phyloP scores from a whole-genome alignment of 2,888 invertebrate genomes.

The Cephus runcator region DNA sequence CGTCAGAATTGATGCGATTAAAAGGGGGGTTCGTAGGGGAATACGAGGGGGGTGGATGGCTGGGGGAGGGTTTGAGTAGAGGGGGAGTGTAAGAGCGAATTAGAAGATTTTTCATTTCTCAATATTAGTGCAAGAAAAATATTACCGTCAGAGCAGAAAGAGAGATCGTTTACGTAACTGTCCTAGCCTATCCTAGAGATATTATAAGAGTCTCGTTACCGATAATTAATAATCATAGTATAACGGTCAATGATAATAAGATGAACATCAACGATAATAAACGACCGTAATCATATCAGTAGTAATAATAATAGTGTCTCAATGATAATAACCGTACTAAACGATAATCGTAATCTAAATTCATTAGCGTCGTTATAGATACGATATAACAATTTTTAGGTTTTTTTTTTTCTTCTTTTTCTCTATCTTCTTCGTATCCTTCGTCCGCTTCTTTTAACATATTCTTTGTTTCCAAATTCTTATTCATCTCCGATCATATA shows the following conservation, averaged over 20 bases:
- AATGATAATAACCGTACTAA: not conserved
- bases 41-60: not conserved
- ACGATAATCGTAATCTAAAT: conserved; percentile 23
- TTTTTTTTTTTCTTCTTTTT: not conserved
- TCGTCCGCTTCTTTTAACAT: not conserved
- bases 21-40: not conserved
- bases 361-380: conserved; percentile 35
- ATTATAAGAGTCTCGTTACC: conserved; percentile 46
- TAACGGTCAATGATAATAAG: not conserved
- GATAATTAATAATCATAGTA: conserved; percentile 35
- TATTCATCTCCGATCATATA: not conserved
- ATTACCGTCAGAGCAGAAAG: conserved; percentile 35
- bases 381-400: conserved; percentile 22
- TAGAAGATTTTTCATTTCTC: conserved; percentile 9
- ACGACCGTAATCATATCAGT: conserved; percentile 38
- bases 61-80: conserved; percentile 1
- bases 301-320: conserved; percentile 43
- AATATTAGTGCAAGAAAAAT: conserved; percentile 31
- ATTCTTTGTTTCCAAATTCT: not conserved
- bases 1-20: conserved; percentile 17
- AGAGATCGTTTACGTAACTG: conserved; percentile 16
- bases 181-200: conserved; percentile 39
- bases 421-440: not conserved
- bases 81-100: conserved; percentile 4
- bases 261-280: not conserved